phyloP scores from a whole-genome alignment of 2,888 invertebrate genomes.

The Eupithecia inturbata region DNA sequence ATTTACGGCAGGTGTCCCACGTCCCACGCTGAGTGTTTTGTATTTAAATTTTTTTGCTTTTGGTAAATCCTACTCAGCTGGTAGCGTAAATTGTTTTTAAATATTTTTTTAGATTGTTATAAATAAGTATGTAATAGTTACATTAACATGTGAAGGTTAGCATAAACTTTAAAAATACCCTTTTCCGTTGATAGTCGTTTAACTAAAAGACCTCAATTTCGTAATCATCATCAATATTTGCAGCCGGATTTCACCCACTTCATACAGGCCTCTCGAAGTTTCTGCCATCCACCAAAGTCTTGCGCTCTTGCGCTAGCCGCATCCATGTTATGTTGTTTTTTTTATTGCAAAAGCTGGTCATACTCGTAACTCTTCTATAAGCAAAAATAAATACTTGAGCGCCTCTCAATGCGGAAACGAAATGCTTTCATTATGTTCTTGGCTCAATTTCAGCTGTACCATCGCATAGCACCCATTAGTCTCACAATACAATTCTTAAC shows the following conservation, averaged over 20 bases:
- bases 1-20: not conserved
- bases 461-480: slow-evolving; percentile 35
- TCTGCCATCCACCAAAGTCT: not conserved
- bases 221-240: not conserved
- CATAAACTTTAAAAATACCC: not conserved
- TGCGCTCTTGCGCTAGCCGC: not conserved
- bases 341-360: not conserved
- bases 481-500: slow-evolving; percentile 33
- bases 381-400: slow-evolving; percentile 29
- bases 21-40: too few species aligned
- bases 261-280: not conserved
- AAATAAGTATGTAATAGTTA: not conserved
- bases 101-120: not conserved
- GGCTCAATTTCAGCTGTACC: slow-evolving; percentile 28
- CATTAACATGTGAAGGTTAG: not conserved
- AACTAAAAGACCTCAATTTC: not conserved
- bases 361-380: slow-evolving; percentile 15
- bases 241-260: not conserved
- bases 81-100: not conserved
- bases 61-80: not conserved
- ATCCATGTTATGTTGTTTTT: not conserved
- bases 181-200: too few species aligned
- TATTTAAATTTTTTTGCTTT: not conserved
- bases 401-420: slow-evolving; percentile 31
- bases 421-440: slow-evolving; percentile 31